These are phyloP conservation scores for Steinernema feltiae DNA, from an alignment of 1,140 invertebrate species.

Conservation along the genomic window DNA sequence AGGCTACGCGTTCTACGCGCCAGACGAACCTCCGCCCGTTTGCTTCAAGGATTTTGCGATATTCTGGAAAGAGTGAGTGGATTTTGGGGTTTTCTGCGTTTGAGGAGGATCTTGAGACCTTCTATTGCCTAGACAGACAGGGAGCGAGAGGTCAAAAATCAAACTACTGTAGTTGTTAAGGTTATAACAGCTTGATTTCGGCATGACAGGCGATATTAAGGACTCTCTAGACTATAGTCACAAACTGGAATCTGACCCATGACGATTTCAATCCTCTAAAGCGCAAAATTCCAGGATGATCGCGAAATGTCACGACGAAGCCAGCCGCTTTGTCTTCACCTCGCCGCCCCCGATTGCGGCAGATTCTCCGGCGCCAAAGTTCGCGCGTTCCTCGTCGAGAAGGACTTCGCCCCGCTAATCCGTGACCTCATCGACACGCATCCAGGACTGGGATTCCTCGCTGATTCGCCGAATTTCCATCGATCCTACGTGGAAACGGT, in stretches of 20 bases:
- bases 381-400: constrained; percentile 62
- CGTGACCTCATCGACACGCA: constrained; percentile 99
- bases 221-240: no score
- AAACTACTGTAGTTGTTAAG: no score
- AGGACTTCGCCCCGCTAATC: constrained; percentile 76
- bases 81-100: no score
- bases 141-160: no score
- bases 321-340: constrained; percentile 81
- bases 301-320: constrained; percentile 70
- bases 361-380: constrained; percentile 44
- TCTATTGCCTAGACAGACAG: no score
- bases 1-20: not conserved
- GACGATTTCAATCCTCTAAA: no score
- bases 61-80: constrained; percentile 58
- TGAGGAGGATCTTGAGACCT: not conserved
- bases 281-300: constrained; percentile 40
- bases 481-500: constrained; percentile 64
- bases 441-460: constrained; percentile 89
- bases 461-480: constrained; percentile 95
- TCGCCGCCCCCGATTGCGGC: constrained; percentile 58
- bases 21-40: constrained; percentile 3
- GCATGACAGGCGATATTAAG: no score
- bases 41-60: constrained; percentile 46
- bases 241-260: no score
- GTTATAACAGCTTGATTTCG: no score